These are phyloP conservation scores for Gobio occitaniae DNA, from an alignment of 2,797 vertebrate species.

Conservation along the genomic window DNA sequence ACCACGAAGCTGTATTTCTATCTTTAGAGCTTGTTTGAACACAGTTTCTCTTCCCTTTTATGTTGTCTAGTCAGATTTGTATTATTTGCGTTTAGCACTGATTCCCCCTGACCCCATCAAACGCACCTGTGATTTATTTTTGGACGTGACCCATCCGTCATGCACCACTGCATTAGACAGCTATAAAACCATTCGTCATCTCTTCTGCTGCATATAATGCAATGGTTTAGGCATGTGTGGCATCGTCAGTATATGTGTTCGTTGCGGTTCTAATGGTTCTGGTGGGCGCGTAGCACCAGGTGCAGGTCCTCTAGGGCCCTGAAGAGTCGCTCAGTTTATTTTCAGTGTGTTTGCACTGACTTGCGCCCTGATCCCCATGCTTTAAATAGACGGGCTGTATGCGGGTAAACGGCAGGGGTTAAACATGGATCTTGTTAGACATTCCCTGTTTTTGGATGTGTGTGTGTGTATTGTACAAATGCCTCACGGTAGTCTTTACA, in stretches of 20 bases:
- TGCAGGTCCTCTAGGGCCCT: constrained; percentile 73
- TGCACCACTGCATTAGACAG: not conserved
- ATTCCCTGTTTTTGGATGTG: not conserved
- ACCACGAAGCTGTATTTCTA: not conserved
- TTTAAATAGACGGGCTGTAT: constrained; percentile 76
- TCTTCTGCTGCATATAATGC: not conserved
- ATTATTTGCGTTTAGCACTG: not conserved
- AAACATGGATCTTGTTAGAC: constrained; percentile 52
- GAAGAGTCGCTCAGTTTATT: constrained; percentile 78
- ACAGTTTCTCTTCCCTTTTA: not conserved
- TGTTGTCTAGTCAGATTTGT: not conserved
- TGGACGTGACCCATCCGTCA: no score
- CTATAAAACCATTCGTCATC: constrained; percentile 13
- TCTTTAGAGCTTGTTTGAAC: not conserved
- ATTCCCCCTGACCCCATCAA: not conserved
- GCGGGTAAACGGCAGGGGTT: constrained; percentile 70
- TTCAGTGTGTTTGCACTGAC: constrained; percentile 77
- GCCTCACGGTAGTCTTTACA: not conserved
- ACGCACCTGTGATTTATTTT: not conserved
- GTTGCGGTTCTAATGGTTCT: constrained; percentile 7
- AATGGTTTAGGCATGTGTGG: constrained; percentile 23
- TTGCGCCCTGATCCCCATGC: constrained; percentile 66
- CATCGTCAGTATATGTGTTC: not conserved
- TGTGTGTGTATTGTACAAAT: constrained; percentile 2
- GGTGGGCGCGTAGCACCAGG: constrained; percentile 72